Evolutionary conservation across 2,797 vertebrate species (phyloP).

Genomic region (Sebastes taczanowskii): DNA sequence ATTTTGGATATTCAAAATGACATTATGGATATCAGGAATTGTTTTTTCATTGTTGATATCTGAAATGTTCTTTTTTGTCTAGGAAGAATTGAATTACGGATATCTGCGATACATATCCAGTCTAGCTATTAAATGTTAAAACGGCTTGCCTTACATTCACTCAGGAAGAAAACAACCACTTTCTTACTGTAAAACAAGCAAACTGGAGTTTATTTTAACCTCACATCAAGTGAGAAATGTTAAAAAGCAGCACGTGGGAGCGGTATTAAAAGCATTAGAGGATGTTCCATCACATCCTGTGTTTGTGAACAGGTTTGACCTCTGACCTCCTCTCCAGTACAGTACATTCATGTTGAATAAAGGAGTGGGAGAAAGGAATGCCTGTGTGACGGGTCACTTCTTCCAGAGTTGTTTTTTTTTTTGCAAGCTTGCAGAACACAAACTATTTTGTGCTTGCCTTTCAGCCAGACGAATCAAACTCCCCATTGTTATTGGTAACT

Average conservation of each 20-base stretch:
- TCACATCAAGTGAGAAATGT: neutral
- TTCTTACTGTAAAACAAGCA: neutral
- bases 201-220: neutral
- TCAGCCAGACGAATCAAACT: slow-evolving; percentile 8
- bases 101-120: too few species aligned
- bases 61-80: too few species aligned
- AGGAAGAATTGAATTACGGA: too few species aligned
- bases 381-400: neutral
- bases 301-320: slow-evolving; percentile 40
- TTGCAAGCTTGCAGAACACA: slow-evolving; percentile 5
- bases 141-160: too few species aligned
- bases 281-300: slow-evolving; percentile 47
- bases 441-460: slow-evolving; percentile 8
- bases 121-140: too few species aligned
- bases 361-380: slow-evolving; percentile 42
- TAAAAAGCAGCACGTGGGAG: neutral
- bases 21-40: too few species aligned
- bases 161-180: neutral
- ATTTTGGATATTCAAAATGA: too few species aligned
- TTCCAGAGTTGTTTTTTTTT: neutral
- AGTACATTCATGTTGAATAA: neutral
- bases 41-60: too few species aligned
- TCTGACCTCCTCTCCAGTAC: slow-evolving; percentile 1
- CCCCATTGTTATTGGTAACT: slow-evolving; percentile 10
- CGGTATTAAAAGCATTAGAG: slow-evolving; percentile 5